Evolutionary conservation across 2,888 invertebrate species (phyloP).

Genomic region (Gymnoscelis rufifasciata): DNA sequence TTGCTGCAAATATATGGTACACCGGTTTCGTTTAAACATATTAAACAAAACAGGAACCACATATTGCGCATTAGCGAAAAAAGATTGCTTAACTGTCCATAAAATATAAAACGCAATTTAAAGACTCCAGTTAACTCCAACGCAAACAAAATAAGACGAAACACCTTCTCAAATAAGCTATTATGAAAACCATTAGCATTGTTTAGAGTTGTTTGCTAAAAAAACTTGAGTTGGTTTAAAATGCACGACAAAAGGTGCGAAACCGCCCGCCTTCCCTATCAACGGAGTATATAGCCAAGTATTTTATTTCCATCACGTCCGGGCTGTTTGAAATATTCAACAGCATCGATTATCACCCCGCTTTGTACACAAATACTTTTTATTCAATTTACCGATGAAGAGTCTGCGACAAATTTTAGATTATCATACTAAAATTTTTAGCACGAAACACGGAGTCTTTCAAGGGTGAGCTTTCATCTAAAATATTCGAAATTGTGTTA

Average conservation of each 20-base stretch:
- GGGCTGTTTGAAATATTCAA: slow-evolving; percentile 69
- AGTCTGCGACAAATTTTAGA: slow-evolving; percentile 36
- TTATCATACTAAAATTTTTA: slow-evolving; percentile 28
- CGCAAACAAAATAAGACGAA: slow-evolving; percentile 9
- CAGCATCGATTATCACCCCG: slow-evolving; percentile 68
- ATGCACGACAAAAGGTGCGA: slow-evolving; percentile 45
- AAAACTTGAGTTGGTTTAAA: slow-evolving; percentile 45
- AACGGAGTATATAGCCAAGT: slow-evolving; percentile 22
- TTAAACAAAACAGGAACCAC: no score
- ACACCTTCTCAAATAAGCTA: slow-evolving; percentile 35
- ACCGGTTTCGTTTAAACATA: no score
- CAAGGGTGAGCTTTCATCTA: slow-evolving; percentile 11
- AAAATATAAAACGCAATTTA: no score
- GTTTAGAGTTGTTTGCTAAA: slow-evolving; percentile 43
- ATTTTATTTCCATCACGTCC: slow-evolving; percentile 64
- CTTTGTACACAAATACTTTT: slow-evolving; percentile 70
- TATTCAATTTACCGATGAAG: slow-evolving; percentile 58
- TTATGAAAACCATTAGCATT: slow-evolving; percentile 46
- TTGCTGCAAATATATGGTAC: no score
- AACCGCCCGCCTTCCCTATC: slow-evolving; percentile 31
- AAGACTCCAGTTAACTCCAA: no score
- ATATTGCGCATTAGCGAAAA: no score
- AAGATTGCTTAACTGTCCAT: no score
- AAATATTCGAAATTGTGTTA: slow-evolving; percentile 1
- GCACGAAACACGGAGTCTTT: slow-evolving; percentile 21